A percentile compares a stretch with the other conserved stretches of the same genome.
phyloP scores from a whole-genome alignment of 2,888 invertebrate species.

The Trissonchulus latispiculum region DNA sequence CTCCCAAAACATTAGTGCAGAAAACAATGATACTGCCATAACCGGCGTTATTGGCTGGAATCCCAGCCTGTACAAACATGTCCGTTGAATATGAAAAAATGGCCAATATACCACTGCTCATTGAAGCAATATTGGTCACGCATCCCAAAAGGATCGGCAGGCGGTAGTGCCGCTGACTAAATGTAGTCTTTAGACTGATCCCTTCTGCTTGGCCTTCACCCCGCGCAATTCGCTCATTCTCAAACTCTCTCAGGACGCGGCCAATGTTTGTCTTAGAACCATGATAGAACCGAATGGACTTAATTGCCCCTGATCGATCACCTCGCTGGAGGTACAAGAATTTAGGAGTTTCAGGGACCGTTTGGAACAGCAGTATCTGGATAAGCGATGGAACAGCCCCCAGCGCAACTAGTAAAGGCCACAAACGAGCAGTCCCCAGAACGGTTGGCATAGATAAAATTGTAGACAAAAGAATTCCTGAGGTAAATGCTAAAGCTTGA shows the following conservation, averaged over 20 bases:
- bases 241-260: neutral
- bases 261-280: neutral
- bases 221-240: no score
- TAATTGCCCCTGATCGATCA: neutral
- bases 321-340: neutral
- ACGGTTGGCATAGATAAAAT: neutral
- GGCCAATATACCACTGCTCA: conserved; percentile 12
- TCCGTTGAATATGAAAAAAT: conserved; percentile 9
- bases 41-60: neutral
- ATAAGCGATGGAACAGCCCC: neutral
- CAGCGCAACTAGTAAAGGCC: neutral
- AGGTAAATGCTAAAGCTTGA: neutral
- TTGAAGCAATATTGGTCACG: neutral
- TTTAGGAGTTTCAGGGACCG: conserved; percentile 8
- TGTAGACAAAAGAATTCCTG: neutral
- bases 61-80: conserved; percentile 2
- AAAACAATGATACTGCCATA: neutral
- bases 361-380: neutral
- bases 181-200: neutral
- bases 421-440: neutral
- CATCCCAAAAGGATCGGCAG: neutral
- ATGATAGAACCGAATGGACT: conserved; percentile 1
- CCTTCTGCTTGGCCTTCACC: no score
- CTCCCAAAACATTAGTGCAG: conserved; percentile 10
- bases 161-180: neutral